phyloP scores from a whole-genome alignment of 1,140 invertebrate species.

The Trachymyrmex septentrionalis region DNA sequence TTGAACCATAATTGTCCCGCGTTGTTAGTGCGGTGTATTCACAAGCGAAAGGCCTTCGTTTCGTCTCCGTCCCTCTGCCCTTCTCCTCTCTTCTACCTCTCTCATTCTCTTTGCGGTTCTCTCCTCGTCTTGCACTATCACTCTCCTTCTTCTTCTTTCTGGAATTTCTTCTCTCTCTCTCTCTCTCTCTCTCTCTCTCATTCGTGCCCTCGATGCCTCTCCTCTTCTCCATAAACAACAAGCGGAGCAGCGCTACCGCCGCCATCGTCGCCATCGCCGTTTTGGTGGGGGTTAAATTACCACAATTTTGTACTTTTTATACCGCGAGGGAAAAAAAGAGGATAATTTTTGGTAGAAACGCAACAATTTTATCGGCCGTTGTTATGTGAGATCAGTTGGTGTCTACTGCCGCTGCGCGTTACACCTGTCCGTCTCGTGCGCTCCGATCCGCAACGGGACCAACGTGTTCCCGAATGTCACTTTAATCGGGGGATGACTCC shows the following conservation, averaged over 20 bases:
- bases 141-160: slow-evolving; percentile 48
- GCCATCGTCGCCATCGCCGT: slow-evolving; percentile 53
- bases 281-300: slow-evolving; percentile 83
- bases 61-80: slow-evolving; percentile 48
- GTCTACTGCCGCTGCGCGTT: slow-evolving; percentile 84
- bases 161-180: slow-evolving; percentile 64
- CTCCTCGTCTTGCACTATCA: not conserved
- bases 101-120: slow-evolving; percentile 55
- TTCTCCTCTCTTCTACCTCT: slow-evolving; percentile 16
- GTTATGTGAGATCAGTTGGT: slow-evolving; percentile 85
- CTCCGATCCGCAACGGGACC: slow-evolving; percentile 44
- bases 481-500: slow-evolving; percentile 2
- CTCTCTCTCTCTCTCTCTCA: slow-evolving; percentile 18
- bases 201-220: slow-evolving; percentile 68
- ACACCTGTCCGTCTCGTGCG: slow-evolving; percentile 79
- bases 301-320: slow-evolving; percentile 85
- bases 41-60: slow-evolving; percentile 67
- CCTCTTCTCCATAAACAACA: slow-evolving; percentile 67
- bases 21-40: slow-evolving; percentile 77
- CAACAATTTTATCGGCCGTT: slow-evolving; percentile 85
- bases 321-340: slow-evolving; percentile 81
- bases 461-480: slow-evolving; percentile 44
- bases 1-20: slow-evolving; percentile 80
- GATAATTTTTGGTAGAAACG: slow-evolving; percentile 86
- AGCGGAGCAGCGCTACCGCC: slow-evolving; percentile 70